phyloP scores from a whole-genome alignment of 2,113 vertebrate species.

The Rhinopomastus cyanomelas region DNA sequence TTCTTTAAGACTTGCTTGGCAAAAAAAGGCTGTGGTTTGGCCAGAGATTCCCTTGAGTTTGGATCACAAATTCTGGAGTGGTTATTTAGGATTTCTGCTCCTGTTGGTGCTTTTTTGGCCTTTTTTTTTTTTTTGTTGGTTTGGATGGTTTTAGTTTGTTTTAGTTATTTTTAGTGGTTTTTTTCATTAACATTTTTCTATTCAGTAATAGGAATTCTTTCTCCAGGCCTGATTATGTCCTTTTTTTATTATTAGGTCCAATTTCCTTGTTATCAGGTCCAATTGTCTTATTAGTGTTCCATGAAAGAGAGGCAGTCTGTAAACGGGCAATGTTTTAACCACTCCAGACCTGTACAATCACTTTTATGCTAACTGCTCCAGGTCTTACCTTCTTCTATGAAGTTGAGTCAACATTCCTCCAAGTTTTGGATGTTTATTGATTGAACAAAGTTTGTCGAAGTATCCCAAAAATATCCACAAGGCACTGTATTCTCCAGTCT shows the following conservation, averaged over 20 bases:
- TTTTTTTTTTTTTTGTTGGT: background rate
- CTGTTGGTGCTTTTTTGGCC: accelerated
- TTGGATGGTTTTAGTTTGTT: background rate
- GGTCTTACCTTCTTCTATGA: background rate
- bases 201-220: background rate
- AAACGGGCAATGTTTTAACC: background rate
- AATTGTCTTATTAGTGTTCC: background rate
- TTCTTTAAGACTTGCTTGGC: background rate
- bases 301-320: background rate
- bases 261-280: no score
- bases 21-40: background rate
- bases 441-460: background rate
- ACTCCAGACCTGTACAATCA: background rate
- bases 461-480: background rate
- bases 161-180: background rate
- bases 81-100: background rate
- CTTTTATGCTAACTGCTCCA: background rate
- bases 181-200: background rate
- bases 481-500: background rate
- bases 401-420: background rate
- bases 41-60: background rate
- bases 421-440: background rate
- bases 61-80: background rate
- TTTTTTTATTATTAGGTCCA: no score
- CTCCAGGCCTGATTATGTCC: background rate